Evolutionary conservation across 2,888 invertebrate species (phyloP).

Genomic region (Euphydryas editha): DNA sequence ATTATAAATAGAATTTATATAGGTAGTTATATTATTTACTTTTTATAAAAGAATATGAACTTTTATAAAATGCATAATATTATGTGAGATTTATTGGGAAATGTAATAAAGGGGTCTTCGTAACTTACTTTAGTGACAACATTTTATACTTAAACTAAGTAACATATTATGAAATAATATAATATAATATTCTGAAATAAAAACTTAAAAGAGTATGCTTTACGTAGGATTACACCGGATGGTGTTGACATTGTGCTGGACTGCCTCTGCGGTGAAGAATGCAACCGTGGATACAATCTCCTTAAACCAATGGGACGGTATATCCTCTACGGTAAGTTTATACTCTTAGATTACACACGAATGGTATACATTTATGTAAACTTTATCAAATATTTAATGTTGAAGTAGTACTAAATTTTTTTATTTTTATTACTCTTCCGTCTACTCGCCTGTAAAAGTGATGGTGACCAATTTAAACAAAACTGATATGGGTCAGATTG

Average conservation of each 20-base stretch:
- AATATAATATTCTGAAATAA: no score
- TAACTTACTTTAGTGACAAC: no score
- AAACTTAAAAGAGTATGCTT: not conserved
- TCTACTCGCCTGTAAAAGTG: constrained; percentile 22
- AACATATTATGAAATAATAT: no score
- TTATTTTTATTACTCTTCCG: constrained; percentile 31
- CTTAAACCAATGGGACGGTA: constrained; percentile 95
- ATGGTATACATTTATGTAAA: constrained; percentile 14
- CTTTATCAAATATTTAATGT: constrained; percentile 2
- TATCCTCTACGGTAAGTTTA: constrained; percentile 88
- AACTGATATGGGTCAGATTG: constrained; percentile 32
- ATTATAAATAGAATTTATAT: not conserved
- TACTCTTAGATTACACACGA: not conserved
- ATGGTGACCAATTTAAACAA: constrained; percentile 26
- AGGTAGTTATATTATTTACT: not conserved
- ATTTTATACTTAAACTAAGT: no score
- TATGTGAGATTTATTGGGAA: no score
- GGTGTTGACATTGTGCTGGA: constrained; percentile 95
- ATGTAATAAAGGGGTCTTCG: no score
- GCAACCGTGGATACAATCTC: constrained; percentile 91
- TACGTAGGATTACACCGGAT: constrained; percentile 85
- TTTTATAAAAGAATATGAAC: not conserved
- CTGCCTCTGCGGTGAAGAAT: constrained; percentile 94
- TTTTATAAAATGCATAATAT: no score
- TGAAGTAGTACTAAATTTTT: constrained; percentile 30